Evolutionary conservation across 1,140 invertebrate genomes (phyloP).

Genomic region (Dinothrombium tinctorium): DNA sequence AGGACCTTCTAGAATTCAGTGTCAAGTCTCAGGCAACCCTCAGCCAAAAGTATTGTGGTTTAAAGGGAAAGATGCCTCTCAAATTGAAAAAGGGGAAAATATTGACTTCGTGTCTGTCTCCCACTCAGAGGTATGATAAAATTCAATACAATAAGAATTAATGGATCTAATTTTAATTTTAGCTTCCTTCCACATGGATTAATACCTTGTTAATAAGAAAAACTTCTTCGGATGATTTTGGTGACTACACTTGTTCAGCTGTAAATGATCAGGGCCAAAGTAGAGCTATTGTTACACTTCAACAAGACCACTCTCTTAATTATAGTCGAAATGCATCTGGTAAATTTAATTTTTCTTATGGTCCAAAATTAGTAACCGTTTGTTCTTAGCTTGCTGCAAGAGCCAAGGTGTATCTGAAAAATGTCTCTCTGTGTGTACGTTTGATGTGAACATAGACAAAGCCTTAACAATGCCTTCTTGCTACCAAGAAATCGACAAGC

Average conservation of each 20-base stretch:
- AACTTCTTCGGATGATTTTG: not conserved
- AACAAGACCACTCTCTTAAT: not conserved
- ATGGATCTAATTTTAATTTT: no score
- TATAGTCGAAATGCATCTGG: not conserved
- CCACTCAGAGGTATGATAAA: no score
- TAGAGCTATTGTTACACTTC: not conserved
- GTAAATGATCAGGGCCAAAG: slow-evolving; percentile 2
- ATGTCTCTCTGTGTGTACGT: slow-evolving; percentile 50
- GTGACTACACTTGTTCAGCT: slow-evolving; percentile 4
- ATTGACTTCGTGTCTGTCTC: not conserved
- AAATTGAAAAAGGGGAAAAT: not conserved
- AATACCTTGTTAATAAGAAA: slow-evolving; percentile 2
- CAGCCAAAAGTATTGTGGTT: slow-evolving; percentile 52
- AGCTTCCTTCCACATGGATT: slow-evolving; percentile 6
- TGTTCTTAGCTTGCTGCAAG: slow-evolving; percentile 39
- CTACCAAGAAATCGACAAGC: slow-evolving; percentile 50
- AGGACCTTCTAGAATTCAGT: slow-evolving; percentile 27
- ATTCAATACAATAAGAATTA: no score
- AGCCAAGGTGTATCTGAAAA: slow-evolving; percentile 42
- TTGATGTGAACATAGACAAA: slow-evolving; percentile 50
- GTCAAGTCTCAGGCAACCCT: slow-evolving; percentile 44
- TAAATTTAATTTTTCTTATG: no score
- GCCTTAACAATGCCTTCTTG: slow-evolving; percentile 40
- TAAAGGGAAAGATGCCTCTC: slow-evolving; percentile 22
- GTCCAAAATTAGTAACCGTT: not conserved